Conservation (phyloP, 2,888 invertebrate species). For the Caenorhabditis macrosperma region DNA sequence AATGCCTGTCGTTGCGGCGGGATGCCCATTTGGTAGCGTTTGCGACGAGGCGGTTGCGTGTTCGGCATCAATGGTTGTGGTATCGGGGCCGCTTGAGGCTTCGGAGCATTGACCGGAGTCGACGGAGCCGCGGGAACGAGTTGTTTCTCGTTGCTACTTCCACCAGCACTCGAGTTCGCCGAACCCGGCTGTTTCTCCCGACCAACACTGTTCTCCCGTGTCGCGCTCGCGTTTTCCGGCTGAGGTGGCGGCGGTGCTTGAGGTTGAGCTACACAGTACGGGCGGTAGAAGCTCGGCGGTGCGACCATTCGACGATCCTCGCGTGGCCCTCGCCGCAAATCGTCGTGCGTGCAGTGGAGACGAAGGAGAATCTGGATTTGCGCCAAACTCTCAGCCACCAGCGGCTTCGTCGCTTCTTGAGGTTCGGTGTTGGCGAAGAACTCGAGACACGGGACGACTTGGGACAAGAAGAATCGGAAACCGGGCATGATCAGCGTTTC, state of each 20-base stretch:
- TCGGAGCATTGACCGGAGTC: too few relatives aligned
- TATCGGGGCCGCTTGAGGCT: too few relatives aligned
- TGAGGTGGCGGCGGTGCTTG: too few relatives aligned
- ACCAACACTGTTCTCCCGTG: too few relatives aligned
- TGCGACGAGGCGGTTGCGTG: constrained; percentile 20
- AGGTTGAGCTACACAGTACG: neutral
- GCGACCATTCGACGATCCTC: constrained; percentile 17
- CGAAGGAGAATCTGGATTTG: constrained; percentile 13
- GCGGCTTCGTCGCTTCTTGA: constrained; percentile 2
- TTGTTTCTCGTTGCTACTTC: too few relatives aligned
- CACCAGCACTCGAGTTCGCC: too few relatives aligned
- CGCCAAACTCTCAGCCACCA: constrained; percentile 6
- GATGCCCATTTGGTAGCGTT: constrained; percentile 48
- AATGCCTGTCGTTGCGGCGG: constrained; percentile 26
- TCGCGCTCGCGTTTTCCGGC: too few relatives aligned
- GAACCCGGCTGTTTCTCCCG: too few relatives aligned
- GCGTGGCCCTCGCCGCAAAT: constrained; percentile 7
- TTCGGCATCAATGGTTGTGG: neutral
- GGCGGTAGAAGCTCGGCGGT: too few relatives aligned
- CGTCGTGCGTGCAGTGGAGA: constrained; percentile 39
- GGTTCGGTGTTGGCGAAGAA: constrained; percentile 36
- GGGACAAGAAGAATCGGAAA: constrained; percentile 10
- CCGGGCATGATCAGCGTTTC: neutral
- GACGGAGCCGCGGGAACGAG: too few relatives aligned
- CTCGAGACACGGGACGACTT: constrained; percentile 52